Conservation (phyloP, 2,888 invertebrate species). For the Sympetrum striolatum region DNA sequence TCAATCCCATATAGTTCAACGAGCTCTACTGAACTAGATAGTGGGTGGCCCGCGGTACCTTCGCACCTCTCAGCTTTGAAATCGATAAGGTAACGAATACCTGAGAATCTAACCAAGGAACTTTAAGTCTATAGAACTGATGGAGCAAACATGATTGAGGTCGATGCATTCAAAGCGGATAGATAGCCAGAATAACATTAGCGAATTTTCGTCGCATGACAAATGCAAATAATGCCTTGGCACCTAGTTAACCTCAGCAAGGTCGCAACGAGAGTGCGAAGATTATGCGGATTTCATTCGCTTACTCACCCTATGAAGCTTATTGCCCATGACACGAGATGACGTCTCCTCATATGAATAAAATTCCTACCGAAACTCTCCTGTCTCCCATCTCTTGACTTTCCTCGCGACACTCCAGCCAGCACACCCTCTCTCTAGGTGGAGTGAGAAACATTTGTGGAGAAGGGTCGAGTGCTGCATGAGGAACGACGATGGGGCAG, state of each 20-base stretch:
- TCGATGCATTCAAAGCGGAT: neutral
- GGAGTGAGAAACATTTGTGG: neutral
- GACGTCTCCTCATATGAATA: neutral
- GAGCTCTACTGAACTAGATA: neutral
- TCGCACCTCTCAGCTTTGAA: neutral
- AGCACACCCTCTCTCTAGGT: conserved; percentile 1
- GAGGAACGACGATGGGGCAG: neutral
- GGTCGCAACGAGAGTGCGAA: neutral
- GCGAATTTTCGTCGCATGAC: neutral
- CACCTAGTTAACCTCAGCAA: neutral
- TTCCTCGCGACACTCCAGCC: neutral
- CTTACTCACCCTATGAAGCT: conserved; percentile 48
- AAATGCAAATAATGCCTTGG: neutral
- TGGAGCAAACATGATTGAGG: neutral
- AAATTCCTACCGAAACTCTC: neutral
- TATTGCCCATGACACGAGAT: conserved; percentile 49
- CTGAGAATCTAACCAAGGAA: neutral
- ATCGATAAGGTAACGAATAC: neutral
- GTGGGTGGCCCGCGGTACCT: neutral
- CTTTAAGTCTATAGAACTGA: neutral
- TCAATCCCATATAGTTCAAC: neutral
- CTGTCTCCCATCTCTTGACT: neutral
- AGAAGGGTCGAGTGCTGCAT: neutral
- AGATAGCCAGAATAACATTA: neutral
- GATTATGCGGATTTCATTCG: neutral